Base-by-base conservation (phyloP, 2,113 vertebrate species). In the Myrmecobius fasciatus region DNA sequence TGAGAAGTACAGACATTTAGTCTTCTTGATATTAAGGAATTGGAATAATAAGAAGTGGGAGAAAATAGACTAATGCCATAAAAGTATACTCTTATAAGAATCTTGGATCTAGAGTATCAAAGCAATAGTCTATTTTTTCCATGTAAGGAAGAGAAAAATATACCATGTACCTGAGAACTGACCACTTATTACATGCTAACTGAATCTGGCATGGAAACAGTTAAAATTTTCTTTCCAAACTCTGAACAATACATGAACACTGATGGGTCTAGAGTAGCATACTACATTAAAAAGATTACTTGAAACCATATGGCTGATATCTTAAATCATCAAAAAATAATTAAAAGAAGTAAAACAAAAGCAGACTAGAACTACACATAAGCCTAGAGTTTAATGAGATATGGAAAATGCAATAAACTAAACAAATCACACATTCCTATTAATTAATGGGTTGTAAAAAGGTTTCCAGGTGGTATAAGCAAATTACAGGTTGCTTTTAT, bases 371-470 rank as follows among this genome's bases (percentile, higher is more conserved):
- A 93, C 67, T 96, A 83, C 52, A 60, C 60, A 94, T 92, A 96
- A 96, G 7, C 52, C 46, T 52, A 93, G 91, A 95, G 36, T 95
- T 97, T 97, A 97, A 97, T 97, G 96, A 97, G 91, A 53, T 96
- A 92, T 96, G 93, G 92, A 96, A 96, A 96, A 97, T 67, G 91
- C 52, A 97, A 94, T 96, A 96, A 97, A 95, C 67, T 95, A 96
- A 96, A 96, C 90, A 98, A 97, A 96, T 95, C 93, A 95, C 95
- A 95, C 48, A 91, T 95, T 95, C n/a, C 49, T 95, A 67, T 95
- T 97, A 97, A 98, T 97, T 97, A 97, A 97, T 96, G 95, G 53
- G 3, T 91, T 97, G 91, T 90, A 93, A 97, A 97, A 97, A 97
- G 28, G 91, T 51, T 93, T 94, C 95, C 90, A 98, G 96, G 95